These are phyloP conservation scores for Nymphalis polychloros DNA, from an alignment of 2,888 invertebrate genomes.

Conservation along the genomic window DNA sequence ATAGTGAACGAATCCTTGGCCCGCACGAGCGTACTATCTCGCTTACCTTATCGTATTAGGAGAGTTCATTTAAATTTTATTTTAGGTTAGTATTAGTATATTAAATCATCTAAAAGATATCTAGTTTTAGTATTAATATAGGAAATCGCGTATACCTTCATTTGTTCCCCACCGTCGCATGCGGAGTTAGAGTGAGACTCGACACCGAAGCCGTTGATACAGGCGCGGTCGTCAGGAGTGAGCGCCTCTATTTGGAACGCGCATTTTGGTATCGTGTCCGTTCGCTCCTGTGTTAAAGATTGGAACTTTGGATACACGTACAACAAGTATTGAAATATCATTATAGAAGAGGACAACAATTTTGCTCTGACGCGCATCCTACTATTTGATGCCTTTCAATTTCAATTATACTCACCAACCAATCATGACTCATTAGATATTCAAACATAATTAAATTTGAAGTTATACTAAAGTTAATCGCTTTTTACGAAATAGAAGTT, in stretches of 20 bases:
- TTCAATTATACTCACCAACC: too few relatives aligned
- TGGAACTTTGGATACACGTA: too few relatives aligned
- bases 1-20: constrained; percentile 69
- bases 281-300: constrained; percentile 58
- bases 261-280: constrained; percentile 65
- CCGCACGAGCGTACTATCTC: constrained; percentile 69
- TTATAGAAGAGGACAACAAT: too few relatives aligned
- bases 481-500: too few relatives aligned
- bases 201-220: constrained; percentile 68
- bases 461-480: too few relatives aligned
- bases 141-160: constrained; percentile 57
- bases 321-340: too few relatives aligned
- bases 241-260: constrained; percentile 74
- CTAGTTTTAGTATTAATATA: not conserved
- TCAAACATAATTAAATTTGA: too few relatives aligned
- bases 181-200: constrained; percentile 55
- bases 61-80: not conserved
- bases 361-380: too few relatives aligned
- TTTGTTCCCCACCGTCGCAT: constrained; percentile 75
- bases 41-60: constrained; percentile 51
- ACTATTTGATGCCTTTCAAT: too few relatives aligned
- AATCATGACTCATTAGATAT: too few relatives aligned
- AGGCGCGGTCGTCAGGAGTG: constrained; percentile 69
- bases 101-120: not conserved
- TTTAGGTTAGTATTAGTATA: not conserved